phyloP scores from a whole-genome alignment of 2,797 vertebrate genomes.

The Eospalax fontanierii region DNA sequence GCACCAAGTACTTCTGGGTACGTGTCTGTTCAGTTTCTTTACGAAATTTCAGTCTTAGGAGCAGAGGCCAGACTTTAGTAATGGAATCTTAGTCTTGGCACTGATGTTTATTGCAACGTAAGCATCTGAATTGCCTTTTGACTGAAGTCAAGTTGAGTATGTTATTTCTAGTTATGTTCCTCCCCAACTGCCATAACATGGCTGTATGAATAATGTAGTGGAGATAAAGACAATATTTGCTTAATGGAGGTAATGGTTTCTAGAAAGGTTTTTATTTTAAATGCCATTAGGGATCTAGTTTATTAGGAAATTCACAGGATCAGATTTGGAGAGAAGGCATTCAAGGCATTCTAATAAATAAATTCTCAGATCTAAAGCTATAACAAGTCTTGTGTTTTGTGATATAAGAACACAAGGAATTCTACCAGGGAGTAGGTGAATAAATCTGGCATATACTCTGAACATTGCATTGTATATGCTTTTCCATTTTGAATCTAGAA shows the following conservation, averaged over 20 bases:
- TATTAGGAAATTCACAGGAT: constrained; percentile 8
- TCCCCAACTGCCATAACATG: neutral
- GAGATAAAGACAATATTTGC: neutral
- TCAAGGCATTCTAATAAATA: neutral
- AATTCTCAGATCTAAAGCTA: neutral
- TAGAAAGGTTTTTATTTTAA: constrained; percentile 36
- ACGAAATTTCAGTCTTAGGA: neutral
- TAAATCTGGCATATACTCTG: neutral
- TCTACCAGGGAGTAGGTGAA: neutral
- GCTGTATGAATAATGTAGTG: neutral
- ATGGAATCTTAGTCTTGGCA: neutral
- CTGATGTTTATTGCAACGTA: neutral
- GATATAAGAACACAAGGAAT: neutral
- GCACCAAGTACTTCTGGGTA: neutral
- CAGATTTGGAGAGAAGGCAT: neutral
- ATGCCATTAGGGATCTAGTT: neutral
- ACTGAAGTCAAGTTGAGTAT: constrained; percentile 34
- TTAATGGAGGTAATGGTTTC: neutral
- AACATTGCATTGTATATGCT: neutral
- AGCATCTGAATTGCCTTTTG: constrained; percentile 39
- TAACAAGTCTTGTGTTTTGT: neutral
- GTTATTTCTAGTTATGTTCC: neutral
- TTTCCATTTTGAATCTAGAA: constrained; percentile 44
- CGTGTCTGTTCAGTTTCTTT: neutral
- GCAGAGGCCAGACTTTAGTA: neutral